Evolutionary conservation across 2,113 vertebrate species (phyloP).

Genomic region (Scophthalmus maximus): DNA sequence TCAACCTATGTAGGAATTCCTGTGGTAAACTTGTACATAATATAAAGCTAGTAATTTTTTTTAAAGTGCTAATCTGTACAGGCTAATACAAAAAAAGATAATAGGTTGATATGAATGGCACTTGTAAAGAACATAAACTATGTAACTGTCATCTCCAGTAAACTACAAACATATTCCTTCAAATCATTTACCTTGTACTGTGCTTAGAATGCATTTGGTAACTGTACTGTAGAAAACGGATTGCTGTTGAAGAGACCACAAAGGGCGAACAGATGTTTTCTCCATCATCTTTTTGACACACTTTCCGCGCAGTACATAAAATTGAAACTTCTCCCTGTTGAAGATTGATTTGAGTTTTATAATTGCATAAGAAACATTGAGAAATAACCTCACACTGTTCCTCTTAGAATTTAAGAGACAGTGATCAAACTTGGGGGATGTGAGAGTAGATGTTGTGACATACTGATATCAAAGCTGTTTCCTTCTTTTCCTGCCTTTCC

Average conservation of each 20-base stretch:
- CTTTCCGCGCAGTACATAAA: background rate
- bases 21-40: constrained; percentile 83
- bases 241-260: constrained; percentile 21
- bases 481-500: constrained; percentile 30
- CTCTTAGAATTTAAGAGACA: constrained; percentile 75
- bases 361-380: constrained; percentile 70
- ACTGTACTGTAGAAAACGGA: constrained; percentile 38
- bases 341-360: constrained; percentile 68
- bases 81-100: constrained; percentile 62
- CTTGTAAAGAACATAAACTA: constrained; percentile 31
- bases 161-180: constrained; percentile 44
- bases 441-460: constrained; percentile 20
- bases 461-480: constrained; percentile 30
- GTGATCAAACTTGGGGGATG: constrained; percentile 49
- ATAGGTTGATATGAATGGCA: constrained; percentile 66
- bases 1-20: constrained; percentile 80
- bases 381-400: constrained; percentile 73
- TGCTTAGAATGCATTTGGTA: constrained; percentile 30
- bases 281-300: constrained; percentile 19
- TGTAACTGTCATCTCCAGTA: constrained; percentile 33
- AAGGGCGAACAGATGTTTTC: constrained; percentile 21
- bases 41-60: constrained; percentile 79
- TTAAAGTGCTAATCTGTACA: constrained; percentile 76
- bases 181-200: constrained; percentile 37
- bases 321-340: constrained; percentile 65